Base-by-base conservation (phyloP, 53 echinoderm and acorn worm genomes). In the Holothuria leucospilota region DNA sequence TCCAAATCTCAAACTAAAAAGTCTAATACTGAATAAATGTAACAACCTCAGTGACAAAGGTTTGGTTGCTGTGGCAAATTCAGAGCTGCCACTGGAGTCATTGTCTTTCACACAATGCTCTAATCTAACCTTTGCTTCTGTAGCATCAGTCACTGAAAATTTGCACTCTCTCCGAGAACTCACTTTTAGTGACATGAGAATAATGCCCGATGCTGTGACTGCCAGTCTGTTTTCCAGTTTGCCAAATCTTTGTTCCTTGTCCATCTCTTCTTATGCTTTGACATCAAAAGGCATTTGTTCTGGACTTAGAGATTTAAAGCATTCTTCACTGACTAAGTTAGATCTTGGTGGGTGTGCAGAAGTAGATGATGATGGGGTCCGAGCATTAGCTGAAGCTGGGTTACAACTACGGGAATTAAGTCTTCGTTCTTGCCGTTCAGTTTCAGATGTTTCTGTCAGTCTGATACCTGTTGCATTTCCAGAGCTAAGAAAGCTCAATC, bases 351-450 rank as follows among this genome's bases (percentile, higher is more conserved):
- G 95, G 14, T 96, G 96, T 63, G 85, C 90, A 4, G 81, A 80
- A 7, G 89, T 99, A 18, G 88, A 90, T 58, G 99, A 99, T 84
- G 91, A 93, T 25, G 90, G 86, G 14, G 89, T 99, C 62, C 81
- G 86, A 63, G 81, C 84, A 29, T 71, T 95, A 27, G 90, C 92
- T 11, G 89, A 92, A 59, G 87, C 87, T 28, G 69, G 87, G 39
- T 93, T 91, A 40, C 71, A 90, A 59, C 73, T 99, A n/a, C 60
- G 91, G 68, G 89, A 90, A 59, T 64, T 99, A 34, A 95, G 94
- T 65, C 94, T 99, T 9, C 90, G 87, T 62, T 99, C 99, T 13
- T 99, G 95, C 69, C 89, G 87, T 24, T 88, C 91, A 15, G 90
- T 99, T 51, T 88, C 95, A 56, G 91, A 94, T 56, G 82, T 82